Evolutionary conservation across 30 jellyfish, hydroid and myxozoan species (phyloP), one percentile per base, ranked within the genome.

Genomic region (Aurelia aurita): DNA sequence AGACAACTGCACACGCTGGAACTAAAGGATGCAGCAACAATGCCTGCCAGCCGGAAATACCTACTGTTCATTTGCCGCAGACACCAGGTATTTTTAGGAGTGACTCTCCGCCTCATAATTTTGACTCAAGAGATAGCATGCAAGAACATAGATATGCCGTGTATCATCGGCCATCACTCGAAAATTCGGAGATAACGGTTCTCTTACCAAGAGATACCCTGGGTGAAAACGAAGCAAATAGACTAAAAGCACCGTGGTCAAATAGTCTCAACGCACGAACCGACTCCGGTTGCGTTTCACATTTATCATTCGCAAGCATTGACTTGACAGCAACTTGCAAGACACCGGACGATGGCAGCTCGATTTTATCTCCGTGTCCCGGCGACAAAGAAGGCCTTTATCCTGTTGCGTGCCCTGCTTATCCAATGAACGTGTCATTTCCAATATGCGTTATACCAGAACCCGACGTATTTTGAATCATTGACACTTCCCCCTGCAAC

Each of bases 351-450:
- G 78, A 68, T 23, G 57, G 83, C 39, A 34, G 72, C 46, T 8
- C 75, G n/a, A 74, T 34, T n/a, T 22, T 21, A n/a, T 32, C 85
- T 11, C 77, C 77, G 64, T 77, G 70, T 22, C 77, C 77, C 14
- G 69, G 69, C 23, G 35, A 27, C 43, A 59, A 4, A 16, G 20
- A 39, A 20, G 74, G 69, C 7, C 74, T 81, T 31, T 81, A 81
- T 25, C 91, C 91, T 20, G 85, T 68, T 29, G 91, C 91, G 9
- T 81, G 91, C 47, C 91, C 91, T 26, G 91, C 85, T 19, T 67
- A 43, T 51, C 85, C 91, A 12, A 51, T 81, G 77, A 60, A 29
- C 1, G 85, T 34, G 21, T 81, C 91, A n/a, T 81, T 67, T 72
- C 91, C 91, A 15, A 57, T 27, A 3, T 81, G 91, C 51, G 85